Base-by-base conservation (phyloP, 2,113 vertebrate species). In the Calyptommatus sinebrachiatus region DNA sequence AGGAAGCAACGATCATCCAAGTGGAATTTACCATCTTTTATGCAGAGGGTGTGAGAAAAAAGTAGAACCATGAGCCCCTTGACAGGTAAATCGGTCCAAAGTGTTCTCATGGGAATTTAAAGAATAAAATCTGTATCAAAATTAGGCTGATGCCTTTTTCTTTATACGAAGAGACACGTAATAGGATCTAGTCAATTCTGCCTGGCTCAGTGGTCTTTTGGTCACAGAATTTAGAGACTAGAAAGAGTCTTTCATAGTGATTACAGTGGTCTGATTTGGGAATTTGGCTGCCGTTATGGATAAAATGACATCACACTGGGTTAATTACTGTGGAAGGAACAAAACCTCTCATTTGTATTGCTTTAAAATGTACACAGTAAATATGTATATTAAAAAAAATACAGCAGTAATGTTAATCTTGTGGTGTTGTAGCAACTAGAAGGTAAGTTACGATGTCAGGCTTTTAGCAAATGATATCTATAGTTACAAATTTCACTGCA, bases 391-490 rank as follows among this genome's bases (percentile, higher is more conserved):
- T 22, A 83, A 88, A 94, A 91, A 83, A 90, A 93, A 93, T 95
- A 75, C 66, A 76, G n/a, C 48, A 92, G 92, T 83, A 18, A 89
- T 95, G 93, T 90, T 91, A 91, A 94, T 92, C 78, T 94, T 95
- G 91, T 94, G 88, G 92, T 95, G 93, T 93, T 83, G 85, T 94
- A 92, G 84, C 90, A 91, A 89, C 89, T 86, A 89, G 91, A 94
- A 95, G 96, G 94, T 95, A 96, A 96, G 94, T 95, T 57, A 96
- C 95, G 94, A 96, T 93, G 96, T 94, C 96, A 96, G 95, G 94
- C 93, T 96, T n/a, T 95, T 93, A 95, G 92, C 93, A 94, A 95
- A 94, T 94, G 90, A 87, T 90, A 93, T 90, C 89, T 87, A 93
- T 91, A 93, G 92, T 93, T 95, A 95, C 90, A 95, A 95, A 95